Evolutionary conservation across 1,140 invertebrate species (phyloP).

Genomic region (Melitaea cinxia): DNA sequence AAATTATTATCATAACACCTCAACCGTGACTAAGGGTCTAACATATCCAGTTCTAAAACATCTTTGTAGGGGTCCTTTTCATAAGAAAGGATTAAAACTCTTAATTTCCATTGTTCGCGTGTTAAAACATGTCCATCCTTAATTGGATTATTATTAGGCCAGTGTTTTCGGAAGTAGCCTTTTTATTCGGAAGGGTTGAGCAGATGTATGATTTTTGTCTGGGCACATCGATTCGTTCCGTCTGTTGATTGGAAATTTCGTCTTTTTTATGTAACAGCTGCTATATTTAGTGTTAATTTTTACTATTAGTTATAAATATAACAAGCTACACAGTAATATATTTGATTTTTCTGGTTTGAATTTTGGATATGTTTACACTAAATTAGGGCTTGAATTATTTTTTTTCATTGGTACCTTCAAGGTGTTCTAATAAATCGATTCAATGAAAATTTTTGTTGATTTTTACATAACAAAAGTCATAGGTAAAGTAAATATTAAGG

Average conservation of each 20-base stretch:
- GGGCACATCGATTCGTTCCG: constrained; percentile 54
- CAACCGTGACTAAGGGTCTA: background rate
- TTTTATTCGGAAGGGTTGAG: constrained; percentile 56
- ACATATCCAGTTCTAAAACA: constrained; percentile 29
- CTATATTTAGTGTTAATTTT: constrained; percentile 13
- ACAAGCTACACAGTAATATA: too few species aligned
- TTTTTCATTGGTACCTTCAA: too few species aligned
- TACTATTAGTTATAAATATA: background rate
- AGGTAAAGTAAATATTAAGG: too few species aligned
- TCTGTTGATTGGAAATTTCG: constrained; percentile 54
- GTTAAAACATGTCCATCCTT: constrained; percentile 43
- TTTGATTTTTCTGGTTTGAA: too few species aligned
- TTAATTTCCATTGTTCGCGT: constrained; percentile 49
- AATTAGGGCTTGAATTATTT: too few species aligned
- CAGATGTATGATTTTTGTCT: constrained; percentile 68
- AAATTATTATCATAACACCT: too few species aligned
- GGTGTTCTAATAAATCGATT: too few species aligned
- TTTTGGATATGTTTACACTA: too few species aligned
- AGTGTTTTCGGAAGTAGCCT: constrained; percentile 52
- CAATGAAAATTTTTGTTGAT: too few species aligned
- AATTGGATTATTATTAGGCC: constrained; percentile 58
- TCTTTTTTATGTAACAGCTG: constrained; percentile 41
- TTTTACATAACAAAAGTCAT: too few species aligned
- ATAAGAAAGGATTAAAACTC: constrained; percentile 10
- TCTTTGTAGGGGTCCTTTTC: constrained; percentile 1